phyloP scores from a whole-genome alignment of 2,888 invertebrate species.

The Papilio elwesi region DNA sequence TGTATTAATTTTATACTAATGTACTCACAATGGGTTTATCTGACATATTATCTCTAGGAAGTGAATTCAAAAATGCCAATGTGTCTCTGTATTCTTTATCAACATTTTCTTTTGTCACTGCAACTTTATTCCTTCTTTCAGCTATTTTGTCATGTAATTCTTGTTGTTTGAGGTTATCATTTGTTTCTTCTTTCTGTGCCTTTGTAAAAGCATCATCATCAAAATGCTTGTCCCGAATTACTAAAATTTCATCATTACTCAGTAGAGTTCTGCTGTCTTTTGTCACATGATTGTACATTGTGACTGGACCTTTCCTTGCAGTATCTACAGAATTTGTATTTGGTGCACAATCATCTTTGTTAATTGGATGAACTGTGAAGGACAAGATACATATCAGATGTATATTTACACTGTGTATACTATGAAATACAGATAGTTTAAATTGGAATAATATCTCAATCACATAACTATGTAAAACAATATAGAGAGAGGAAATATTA shows the following conservation, averaged over 20 bases:
- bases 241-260: slow-evolving; percentile 55
- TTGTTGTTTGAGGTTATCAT: slow-evolving; percentile 46
- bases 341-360: slow-evolving; percentile 48
- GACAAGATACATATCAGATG: slow-evolving; percentile 24
- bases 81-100: slow-evolving; percentile 78
- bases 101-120: slow-evolving; percentile 87
- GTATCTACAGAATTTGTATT: slow-evolving; percentile 44
- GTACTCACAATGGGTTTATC: slow-evolving; percentile 65
- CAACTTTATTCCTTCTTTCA: slow-evolving; percentile 62
- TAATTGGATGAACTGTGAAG: slow-evolving; percentile 55
- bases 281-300: slow-evolving; percentile 71
- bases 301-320: slow-evolving; percentile 60
- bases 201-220: slow-evolving; percentile 74
- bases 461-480: not conserved
- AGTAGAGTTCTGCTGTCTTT: slow-evolving; percentile 62
- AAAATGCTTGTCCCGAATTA: slow-evolving; percentile 58
- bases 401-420: slow-evolving; percentile 2
- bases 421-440: not conserved
- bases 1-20: slow-evolving; percentile 21
- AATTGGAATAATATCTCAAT: not conserved
- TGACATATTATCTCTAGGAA: slow-evolving; percentile 66
- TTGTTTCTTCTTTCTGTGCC: slow-evolving; percentile 63
- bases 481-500: not conserved
- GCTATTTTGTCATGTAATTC: slow-evolving; percentile 54
- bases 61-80: slow-evolving; percentile 69